phyloP scores from a whole-genome alignment of 2,888 invertebrate species.

The Rhyacophila evoluta region DNA sequence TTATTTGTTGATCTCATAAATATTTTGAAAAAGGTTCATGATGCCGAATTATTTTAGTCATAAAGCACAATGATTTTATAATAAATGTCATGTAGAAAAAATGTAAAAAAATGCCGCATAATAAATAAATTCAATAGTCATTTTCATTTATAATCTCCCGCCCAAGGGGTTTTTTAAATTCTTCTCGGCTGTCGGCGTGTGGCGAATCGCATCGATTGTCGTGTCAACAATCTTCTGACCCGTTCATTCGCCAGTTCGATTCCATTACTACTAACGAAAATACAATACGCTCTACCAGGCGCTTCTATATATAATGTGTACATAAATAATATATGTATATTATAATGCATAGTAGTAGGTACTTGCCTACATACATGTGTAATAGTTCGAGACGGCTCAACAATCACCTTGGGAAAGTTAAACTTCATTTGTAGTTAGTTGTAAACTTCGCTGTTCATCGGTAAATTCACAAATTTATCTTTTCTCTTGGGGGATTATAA shows the following conservation, averaged over 20 bases:
- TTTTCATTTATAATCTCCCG: too few species aligned
- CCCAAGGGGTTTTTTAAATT: constrained; percentile 2
- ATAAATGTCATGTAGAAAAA: too few species aligned
- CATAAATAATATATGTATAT: neutral
- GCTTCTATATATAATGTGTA: neutral
- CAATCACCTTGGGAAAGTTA: neutral
- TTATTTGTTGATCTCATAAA: too few species aligned
- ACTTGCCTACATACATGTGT: too few species aligned
- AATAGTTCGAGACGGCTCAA: neutral
- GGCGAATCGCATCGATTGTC: constrained; percentile 18
- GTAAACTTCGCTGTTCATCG: neutral
- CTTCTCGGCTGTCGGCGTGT: constrained; percentile 19
- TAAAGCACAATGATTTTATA: too few species aligned
- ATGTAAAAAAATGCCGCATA: too few species aligned
- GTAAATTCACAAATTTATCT: neutral
- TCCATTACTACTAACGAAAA: neutral
- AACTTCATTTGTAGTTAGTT: neutral
- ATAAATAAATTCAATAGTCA: too few species aligned
- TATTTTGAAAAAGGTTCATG: too few species aligned
- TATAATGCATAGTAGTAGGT: too few species aligned
- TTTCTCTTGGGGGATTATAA: too few species aligned
- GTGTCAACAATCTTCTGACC: constrained; percentile 24
- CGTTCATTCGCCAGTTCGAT: neutral
- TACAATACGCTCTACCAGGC: neutral
- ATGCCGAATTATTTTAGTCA: too few species aligned